These are phyloP conservation scores for Taphrorychus bicolor DNA, from an alignment of 2,888 invertebrate species.

Conservation along the genomic window DNA sequence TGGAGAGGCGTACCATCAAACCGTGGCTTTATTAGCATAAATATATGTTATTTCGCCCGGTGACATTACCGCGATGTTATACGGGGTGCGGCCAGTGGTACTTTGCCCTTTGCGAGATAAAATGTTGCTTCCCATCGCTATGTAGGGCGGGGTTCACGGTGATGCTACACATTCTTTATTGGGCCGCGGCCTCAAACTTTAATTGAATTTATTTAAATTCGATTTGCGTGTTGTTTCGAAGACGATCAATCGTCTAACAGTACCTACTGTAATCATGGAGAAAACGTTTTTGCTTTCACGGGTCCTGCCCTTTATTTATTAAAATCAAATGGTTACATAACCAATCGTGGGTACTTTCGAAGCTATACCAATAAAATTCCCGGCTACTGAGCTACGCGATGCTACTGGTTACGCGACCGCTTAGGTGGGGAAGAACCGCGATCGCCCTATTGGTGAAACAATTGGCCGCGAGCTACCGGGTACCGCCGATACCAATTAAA, in stretches of 20 bases:
- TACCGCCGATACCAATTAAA: slow-evolving; percentile 38
- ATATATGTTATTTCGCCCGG: slow-evolving; percentile 54
- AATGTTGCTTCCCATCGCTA: slow-evolving; percentile 26
- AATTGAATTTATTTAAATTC: slow-evolving; percentile 8
- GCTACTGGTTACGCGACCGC: slow-evolving; percentile 47
- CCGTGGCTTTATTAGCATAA: slow-evolving; percentile 54
- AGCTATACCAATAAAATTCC: not conserved
- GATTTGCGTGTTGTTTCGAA: no score
- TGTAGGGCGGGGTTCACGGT: slow-evolving; percentile 17
- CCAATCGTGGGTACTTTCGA: not conserved
- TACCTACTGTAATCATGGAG: no score
- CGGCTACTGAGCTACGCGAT: slow-evolving; percentile 29
- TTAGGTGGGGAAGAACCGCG: slow-evolving; percentile 21
- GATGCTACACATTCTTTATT: slow-evolving; percentile 36
- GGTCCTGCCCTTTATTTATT: no score
- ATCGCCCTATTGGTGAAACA: slow-evolving; percentile 38
- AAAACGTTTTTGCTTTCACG: no score
- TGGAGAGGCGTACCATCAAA: slow-evolving; percentile 52
- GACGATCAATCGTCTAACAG: no score
- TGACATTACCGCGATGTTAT: slow-evolving; percentile 44
- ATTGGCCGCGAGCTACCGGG: slow-evolving; percentile 38
- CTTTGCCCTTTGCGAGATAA: slow-evolving; percentile 29
- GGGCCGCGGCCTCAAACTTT: slow-evolving; percentile 9
- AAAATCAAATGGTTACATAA: not conserved
- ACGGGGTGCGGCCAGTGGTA: slow-evolving; percentile 36